phyloP scores from a whole-genome alignment of 2,113 vertebrate genomes.

The Mesembrinibis cayennensis region DNA sequence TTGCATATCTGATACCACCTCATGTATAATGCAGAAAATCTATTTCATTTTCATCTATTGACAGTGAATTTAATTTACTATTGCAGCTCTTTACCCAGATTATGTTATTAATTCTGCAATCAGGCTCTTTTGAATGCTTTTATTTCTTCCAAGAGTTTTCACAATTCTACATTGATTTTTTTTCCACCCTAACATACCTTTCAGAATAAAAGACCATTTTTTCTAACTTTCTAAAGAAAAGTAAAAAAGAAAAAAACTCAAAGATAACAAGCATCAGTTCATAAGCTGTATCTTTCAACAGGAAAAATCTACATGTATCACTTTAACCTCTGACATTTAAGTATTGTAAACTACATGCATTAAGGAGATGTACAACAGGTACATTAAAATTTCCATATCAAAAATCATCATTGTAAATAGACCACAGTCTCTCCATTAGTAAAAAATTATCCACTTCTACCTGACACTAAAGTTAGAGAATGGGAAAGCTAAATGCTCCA shows the following conservation, averaged over 20 bases:
- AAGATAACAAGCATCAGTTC: not conserved
- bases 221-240: slow-evolving; percentile 36
- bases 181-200: slow-evolving; percentile 53
- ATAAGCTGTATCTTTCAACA: not conserved
- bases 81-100: slow-evolving; percentile 67
- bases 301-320: not conserved
- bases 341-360: not conserved
- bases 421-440: slow-evolving; percentile 7
- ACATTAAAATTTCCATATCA: slow-evolving; percentile 31
- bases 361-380: slow-evolving; percentile 27
- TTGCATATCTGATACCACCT: slow-evolving; percentile 75
- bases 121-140: slow-evolving; percentile 72
- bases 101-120: slow-evolving; percentile 78
- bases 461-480: slow-evolving; percentile 6
- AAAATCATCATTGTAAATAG: not conserved
- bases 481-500: slow-evolving; percentile 52
- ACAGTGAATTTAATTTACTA: slow-evolving; percentile 78
- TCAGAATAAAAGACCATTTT: slow-evolving; percentile 41
- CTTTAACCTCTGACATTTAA: not conserved
- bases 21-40: slow-evolving; percentile 79
- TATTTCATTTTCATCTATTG: slow-evolving; percentile 79
- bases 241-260: not conserved
- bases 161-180: slow-evolving; percentile 59
- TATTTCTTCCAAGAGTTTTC: slow-evolving; percentile 65
- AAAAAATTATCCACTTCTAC: slow-evolving; percentile 26